Conservation (phyloP, 2,888 invertebrate species). For the Petrolisthes cinctipes region DNA sequence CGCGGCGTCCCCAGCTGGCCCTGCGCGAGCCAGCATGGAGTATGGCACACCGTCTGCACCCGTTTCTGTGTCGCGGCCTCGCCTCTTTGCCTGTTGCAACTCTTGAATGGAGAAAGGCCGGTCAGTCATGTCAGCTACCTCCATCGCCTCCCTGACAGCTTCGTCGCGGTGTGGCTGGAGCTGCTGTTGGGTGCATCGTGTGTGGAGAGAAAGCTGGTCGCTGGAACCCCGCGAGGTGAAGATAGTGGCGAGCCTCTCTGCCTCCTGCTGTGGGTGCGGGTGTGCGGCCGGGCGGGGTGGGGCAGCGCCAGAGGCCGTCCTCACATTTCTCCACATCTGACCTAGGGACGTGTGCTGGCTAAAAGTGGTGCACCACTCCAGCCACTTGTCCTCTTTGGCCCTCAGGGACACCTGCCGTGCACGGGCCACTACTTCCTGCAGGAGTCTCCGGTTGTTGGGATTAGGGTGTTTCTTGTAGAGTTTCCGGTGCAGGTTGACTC, state of each 20-base stretch:
- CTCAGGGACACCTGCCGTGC: neutral
- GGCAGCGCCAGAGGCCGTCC: too few relatives aligned
- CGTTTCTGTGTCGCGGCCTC: neutral
- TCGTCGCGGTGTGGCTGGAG: neutral
- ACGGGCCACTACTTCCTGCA: slow-evolving; percentile 11
- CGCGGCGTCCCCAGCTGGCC: too few relatives aligned
- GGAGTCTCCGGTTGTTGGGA: neutral
- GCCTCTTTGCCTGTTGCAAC: neutral
- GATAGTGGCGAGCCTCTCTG: too few relatives aligned
- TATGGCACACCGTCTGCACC: neutral
- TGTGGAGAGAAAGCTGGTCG: too few relatives aligned
- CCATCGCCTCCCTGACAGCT: neutral
- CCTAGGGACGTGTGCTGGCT: neutral
- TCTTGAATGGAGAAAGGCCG: neutral
- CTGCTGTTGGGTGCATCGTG: too few relatives aligned
- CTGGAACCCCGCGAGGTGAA: too few relatives aligned
- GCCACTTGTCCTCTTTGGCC: neutral
- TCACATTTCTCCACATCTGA: too few relatives aligned
- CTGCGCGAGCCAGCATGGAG: neutral
- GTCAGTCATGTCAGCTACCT: too few relatives aligned
- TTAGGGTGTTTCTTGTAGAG: neutral
- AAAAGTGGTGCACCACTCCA: neutral
- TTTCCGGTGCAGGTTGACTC: neutral
- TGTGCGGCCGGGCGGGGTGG: neutral
- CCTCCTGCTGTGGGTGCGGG: too few relatives aligned